Conservation (phyloP, 2,888 invertebrate genomes). For the Cosmopolites sordidus region DNA sequence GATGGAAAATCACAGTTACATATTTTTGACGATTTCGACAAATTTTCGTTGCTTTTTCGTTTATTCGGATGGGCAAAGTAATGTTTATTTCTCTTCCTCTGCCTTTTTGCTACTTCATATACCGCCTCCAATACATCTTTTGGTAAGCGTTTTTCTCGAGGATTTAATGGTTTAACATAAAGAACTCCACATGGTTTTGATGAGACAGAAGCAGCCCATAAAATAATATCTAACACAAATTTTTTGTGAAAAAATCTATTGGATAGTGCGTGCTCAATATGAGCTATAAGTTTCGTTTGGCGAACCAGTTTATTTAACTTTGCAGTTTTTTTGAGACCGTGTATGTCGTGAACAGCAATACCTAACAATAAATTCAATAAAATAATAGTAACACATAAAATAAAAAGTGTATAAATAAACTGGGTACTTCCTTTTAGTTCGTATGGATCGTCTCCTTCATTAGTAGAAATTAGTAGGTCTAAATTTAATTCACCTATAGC, state of each 20-base stretch:
- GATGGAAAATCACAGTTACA: background rate
- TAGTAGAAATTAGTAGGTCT: constrained; percentile 69
- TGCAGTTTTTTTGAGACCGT: constrained; percentile 79
- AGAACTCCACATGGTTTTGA: constrained; percentile 76
- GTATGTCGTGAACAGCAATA: constrained; percentile 83
- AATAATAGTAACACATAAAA: constrained; percentile 79
- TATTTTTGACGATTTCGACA: background rate
- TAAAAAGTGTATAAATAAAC: constrained; percentile 73
- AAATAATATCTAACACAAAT: constrained; percentile 2
- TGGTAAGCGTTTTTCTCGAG: constrained; percentile 74
- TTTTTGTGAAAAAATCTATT: constrained; percentile 63
- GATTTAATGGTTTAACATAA: constrained; percentile 78
- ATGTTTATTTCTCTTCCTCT: constrained; percentile 37
- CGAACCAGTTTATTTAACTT: constrained; percentile 77
- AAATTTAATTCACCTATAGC: constrained; percentile 83
- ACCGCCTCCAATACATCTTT: constrained; percentile 74
- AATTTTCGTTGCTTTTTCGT: constrained; percentile 3
- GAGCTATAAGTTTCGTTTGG: constrained; percentile 78
- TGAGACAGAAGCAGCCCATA: constrained; percentile 70
- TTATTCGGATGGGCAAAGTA: background rate
- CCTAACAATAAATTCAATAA: constrained; percentile 81
- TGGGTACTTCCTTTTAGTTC: constrained; percentile 75
- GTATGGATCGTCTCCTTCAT: constrained; percentile 69
- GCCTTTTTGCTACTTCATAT: constrained; percentile 73
- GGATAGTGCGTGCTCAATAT: constrained; percentile 76